These are phyloP conservation scores for Malachius bipustulatus DNA, from an alignment of 2,888 invertebrate genomes.

Conservation along the genomic window DNA sequence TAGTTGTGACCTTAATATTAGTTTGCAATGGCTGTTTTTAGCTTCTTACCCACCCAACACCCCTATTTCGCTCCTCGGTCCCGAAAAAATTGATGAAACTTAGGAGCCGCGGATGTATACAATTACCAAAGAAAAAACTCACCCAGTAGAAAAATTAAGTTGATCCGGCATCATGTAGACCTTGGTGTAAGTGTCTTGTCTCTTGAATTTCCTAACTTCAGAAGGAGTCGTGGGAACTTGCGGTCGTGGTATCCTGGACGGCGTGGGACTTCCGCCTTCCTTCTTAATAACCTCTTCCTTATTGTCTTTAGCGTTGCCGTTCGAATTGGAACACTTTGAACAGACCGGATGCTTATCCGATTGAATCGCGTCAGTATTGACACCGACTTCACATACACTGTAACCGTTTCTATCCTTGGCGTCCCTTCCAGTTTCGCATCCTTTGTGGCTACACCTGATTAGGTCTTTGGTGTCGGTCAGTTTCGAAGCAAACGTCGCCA, in stretches of 20 bases:
- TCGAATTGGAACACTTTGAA: conserved; percentile 26
- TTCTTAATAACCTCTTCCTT: conserved; percentile 4
- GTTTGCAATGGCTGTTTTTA: too few relatives aligned
- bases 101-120: too few relatives aligned
- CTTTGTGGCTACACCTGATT: conserved; percentile 20
- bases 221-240: conserved; percentile 31
- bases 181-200: conserved; percentile 38
- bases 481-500: conserved; percentile 20
- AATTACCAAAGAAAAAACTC: too few relatives aligned
- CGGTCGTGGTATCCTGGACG: conserved; percentile 33
- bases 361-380: conserved; percentile 3
- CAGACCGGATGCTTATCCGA: conserved; percentile 19
- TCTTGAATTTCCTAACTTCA: conserved; percentile 32
- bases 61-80: too few relatives aligned
- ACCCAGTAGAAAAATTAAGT: too few relatives aligned
- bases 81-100: too few relatives aligned
- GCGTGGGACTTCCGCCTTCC: conserved; percentile 25
- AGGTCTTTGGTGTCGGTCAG: conserved; percentile 32
- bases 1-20: too few relatives aligned
- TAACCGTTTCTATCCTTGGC: conserved; percentile 13
- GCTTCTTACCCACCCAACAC: too few relatives aligned
- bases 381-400: background rate
- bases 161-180: too few relatives aligned
- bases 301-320: conserved; percentile 18
- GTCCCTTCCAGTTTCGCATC: conserved; percentile 22